Percentiles rank a stretch among this genome's conserved stretches.
Evolutionary conservation across 2,797 vertebrate species (phyloP).

Genomic region (Oreochromis grahami): DNA sequence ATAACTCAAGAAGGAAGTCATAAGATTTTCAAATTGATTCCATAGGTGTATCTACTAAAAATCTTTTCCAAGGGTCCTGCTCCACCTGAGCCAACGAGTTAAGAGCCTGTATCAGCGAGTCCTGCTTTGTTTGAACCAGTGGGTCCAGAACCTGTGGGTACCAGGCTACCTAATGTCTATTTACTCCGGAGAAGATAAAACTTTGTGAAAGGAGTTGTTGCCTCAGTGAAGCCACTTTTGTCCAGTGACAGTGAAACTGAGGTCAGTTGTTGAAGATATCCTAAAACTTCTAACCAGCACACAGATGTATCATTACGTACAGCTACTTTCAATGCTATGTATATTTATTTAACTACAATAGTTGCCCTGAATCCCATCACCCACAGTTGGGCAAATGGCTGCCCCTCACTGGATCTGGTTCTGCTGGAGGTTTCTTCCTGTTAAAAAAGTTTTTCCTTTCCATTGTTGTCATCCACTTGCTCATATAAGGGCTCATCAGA

Average conservation of each 20-base stretch:
- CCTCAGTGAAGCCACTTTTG: not conserved
- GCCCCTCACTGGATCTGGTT: not conserved
- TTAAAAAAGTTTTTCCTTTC: not conserved
- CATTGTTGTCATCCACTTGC: not conserved
- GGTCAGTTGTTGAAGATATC: not conserved
- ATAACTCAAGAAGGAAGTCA: not conserved
- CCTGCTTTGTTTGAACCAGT: not conserved
- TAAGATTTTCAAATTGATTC: not conserved
- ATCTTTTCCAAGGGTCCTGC: not conserved
- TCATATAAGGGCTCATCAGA: not conserved
- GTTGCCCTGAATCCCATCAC: not conserved
- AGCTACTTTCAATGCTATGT: not conserved
- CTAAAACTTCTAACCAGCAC: not conserved
- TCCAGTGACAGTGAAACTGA: not conserved
- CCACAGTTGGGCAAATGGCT: not conserved
- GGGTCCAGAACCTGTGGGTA: not conserved
- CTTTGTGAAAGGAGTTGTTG: not conserved
- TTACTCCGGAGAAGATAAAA: not conserved
- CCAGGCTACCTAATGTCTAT: not conserved
- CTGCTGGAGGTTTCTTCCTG: fast-evolving
- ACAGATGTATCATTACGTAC: not conserved
- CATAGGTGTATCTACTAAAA: not conserved
- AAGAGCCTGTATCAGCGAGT: not conserved
- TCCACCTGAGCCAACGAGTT: not conserved
- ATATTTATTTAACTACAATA: not conserved